Evolutionary conservation across 2,888 invertebrate genomes (phyloP), one percentile per base, ranked within the genome.

Genomic region (Lathronympha strigana): DNA sequence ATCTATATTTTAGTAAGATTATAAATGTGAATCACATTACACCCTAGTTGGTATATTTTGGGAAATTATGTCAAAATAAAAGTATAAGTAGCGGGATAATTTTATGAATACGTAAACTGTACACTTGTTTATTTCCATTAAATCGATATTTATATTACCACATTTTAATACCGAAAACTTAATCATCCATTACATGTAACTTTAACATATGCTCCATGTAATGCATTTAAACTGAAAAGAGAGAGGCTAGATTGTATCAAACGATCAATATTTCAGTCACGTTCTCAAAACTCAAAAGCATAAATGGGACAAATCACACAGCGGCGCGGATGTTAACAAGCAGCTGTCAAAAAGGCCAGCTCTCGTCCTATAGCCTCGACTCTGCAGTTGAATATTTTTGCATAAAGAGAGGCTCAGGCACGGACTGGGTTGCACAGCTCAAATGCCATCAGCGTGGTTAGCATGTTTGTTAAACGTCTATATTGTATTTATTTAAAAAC

Each of bases 371-470:
- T 21, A 49, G 19, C 55, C 25, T 13, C 53, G 21, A 40, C 17
- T 31, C 50, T 57, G 33, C 63, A 57, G 50, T 57, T 33, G 57
- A 57, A 63, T 63, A 63, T 57, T 63, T 63, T 63, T 63, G 50
- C 63, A 63, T 63, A 57, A 63, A 40, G 40, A 43, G 31, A 49
- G 15, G 25, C 25, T 25, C 31, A 25, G 49, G 15, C 40, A 19
- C n/a, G n/a, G n/a, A n/a, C n/a, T n/a, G 11, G 51, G 38, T 49
- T 33, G 47, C 31, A 36, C 28, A 31, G 15, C 55, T 15, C 23
- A 57, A 50, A 63, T 31, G 38, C 50, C 43, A 50, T 23, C 40
- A 1, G 6, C 47, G n/a, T 33, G 28, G 1, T 21, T 15, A 9
- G 23, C 21, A 23, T 50, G 50, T 21, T 51, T 33, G 2, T 11